Evolutionary conservation across 1,140 invertebrate species (phyloP).

Genomic region (Polyergus mexicanus): DNA sequence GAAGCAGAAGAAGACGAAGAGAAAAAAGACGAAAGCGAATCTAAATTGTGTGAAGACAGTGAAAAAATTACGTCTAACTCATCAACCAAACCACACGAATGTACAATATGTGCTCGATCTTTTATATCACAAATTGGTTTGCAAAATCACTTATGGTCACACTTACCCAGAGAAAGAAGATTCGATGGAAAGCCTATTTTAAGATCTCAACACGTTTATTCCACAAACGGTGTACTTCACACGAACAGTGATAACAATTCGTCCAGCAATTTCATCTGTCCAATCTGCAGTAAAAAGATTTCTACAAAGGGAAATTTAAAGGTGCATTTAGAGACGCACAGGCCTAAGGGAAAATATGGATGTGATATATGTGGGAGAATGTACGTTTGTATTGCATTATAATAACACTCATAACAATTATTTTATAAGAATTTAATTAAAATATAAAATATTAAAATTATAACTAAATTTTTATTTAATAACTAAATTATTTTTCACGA

Average conservation of each 20-base stretch:
- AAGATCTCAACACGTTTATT: conserved; percentile 80
- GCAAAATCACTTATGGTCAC: conserved; percentile 88
- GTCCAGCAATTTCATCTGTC: conserved; percentile 86
- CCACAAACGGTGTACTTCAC: conserved; percentile 82
- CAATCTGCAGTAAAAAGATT: conserved; percentile 89
- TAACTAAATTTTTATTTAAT: neutral
- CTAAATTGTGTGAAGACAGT: conserved; percentile 65
- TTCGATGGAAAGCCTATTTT: conserved; percentile 76
- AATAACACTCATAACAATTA: conserved; percentile 22
- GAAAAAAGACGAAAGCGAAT: conserved; percentile 66
- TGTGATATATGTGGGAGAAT: conserved; percentile 91
- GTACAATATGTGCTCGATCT: conserved; percentile 86
- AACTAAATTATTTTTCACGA: neutral
- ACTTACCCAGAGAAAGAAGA: conserved; percentile 81
- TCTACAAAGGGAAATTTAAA: conserved; percentile 89
- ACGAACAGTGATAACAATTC: conserved; percentile 76
- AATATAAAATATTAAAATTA: conserved; percentile 16
- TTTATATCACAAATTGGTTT: conserved; percentile 87
- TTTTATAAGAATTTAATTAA: conserved; percentile 8
- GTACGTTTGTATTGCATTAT: conserved; percentile 86
- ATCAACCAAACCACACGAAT: conserved; percentile 85
- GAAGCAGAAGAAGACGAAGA: conserved; percentile 56
- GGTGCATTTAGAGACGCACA: conserved; percentile 89
- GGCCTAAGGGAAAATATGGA: conserved; percentile 88
- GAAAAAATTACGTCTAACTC: conserved; percentile 74